These are phyloP conservation scores for Drosophila subpulchrella DNA, from an alignment of 1,140 invertebrate species.

Conservation along the genomic window DNA sequence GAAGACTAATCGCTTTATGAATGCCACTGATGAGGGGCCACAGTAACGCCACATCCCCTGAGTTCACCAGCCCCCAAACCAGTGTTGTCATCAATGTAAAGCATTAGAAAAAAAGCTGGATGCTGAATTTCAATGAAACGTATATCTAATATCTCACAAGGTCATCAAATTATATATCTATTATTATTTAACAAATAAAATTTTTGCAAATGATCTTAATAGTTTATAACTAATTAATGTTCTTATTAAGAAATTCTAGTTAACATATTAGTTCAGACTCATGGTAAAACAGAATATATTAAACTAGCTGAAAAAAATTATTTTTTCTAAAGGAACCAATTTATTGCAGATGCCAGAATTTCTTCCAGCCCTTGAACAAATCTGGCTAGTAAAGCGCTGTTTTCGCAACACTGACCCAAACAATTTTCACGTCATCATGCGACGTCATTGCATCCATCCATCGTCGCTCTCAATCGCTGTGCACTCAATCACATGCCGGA, in stretches of 20 bases:
- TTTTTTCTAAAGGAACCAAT: no score
- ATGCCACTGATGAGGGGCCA: constrained; percentile 63
- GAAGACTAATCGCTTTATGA: constrained; percentile 74
- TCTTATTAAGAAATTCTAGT: no score
- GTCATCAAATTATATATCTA: no score
- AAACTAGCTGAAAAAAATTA: no score
- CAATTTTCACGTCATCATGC: constrained; percentile 28
- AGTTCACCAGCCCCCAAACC: constrained; percentile 9
- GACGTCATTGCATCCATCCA: constrained; percentile 49
- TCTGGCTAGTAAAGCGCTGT: background rate
- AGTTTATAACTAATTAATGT: no score
- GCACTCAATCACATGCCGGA: constrained; percentile 80
- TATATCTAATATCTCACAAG: no score
- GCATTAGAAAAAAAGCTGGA: background rate
- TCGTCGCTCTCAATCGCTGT: constrained; percentile 67
- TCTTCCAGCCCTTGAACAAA: no score
- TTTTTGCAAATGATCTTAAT: no score
- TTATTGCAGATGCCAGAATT: no score
- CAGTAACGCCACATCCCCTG: constrained; percentile 18
- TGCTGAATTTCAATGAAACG: background rate
- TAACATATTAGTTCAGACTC: no score
- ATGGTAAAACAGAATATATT: no score
- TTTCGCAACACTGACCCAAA: constrained; percentile 1
- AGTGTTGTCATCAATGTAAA: background rate
- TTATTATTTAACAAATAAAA: no score